Evolutionary conservation across 2,888 invertebrate species (phyloP), one percentile per base, ranked within the genome.

Genomic region (Cryptus armator): DNA sequence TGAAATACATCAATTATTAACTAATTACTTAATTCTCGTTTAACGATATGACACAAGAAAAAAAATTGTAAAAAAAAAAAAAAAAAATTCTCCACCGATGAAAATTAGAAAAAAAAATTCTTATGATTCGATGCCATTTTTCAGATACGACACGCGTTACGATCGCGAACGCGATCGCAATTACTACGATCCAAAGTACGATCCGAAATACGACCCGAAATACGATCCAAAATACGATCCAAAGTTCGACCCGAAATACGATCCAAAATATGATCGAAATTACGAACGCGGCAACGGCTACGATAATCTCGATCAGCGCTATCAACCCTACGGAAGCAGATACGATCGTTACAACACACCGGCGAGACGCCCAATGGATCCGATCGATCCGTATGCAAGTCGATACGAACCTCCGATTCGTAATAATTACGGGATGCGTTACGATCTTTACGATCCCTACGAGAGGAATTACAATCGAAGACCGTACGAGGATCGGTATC

Each of bases 211-310:
- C 59, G 89, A 89, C 74, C 88, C 76, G 10, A 76, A 76, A 43
- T 76, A 87, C 48, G 87, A 87, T 83, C 83, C 88, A 10, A 88
- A 87, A 32, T 88, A 89, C 82, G 91, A 92, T 86, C 88, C 70
- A 10, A 84, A 59, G 46, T 88, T 90, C 53, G 91, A 91, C 53
- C 87, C 90, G 10, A 85, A 85, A 53, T 89, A 88, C 56, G 89
- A 89, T 77, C 88, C 78, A 5, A 70, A 72, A n/a, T 74, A 87
- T 48, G 87, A 87, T 83, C 83, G 88, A 12, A 88, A 87, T 59
- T 89, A 89, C 81, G 91, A 92, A 14, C 91, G 92, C 10, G 92
- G 92, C 59, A 92, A 92, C 68, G 92, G 91, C 64, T 92, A 92
- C 77, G 92, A 92, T 76, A 92, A 92, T 86, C 86, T 91, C 75